Base-by-base conservation (phyloP, 2,113 vertebrate species). In the Crocuta crocuta region DNA sequence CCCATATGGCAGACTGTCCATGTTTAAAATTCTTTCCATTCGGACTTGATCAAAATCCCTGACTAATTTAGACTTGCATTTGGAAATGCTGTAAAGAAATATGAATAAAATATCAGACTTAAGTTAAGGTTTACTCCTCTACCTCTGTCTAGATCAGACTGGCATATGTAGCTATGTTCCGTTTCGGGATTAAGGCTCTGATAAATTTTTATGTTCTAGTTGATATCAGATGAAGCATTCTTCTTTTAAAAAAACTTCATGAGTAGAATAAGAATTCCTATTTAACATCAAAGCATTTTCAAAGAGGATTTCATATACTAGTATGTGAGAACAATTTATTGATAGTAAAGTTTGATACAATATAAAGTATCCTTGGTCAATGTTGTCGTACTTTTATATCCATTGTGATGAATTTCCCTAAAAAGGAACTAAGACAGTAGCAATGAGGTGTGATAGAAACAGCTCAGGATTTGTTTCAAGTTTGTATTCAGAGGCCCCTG, bases 1-100 rank as follows among this genome's bases (percentile, higher is more conserved):
- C 74, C 96, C 96, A 98, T 95, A 94, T 98, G 95, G 91, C 85
- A 96, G 5, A 91, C 10, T 97, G 82, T n/a, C 95, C 65, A 68
- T 21, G 55, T 91, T 97, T 61, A 97, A 98, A 87, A 83, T 96
- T 48, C 93, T 87, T 98, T 90, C 68, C 89, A 86, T 97, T 92
- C 84, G n/a, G 43, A 97, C 94, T 28, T 93, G 71, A 97, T 91
- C 45, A 97, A 96, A 95, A 81, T 86, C 65, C 66, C 92, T 96
- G 58, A 97, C 39, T 95, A 97, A 98, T 97, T 98, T 96, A 74
- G n/a, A 83, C 31, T 94, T 93, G 24, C 55, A 83, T 15, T 74
- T 89, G 24, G 48, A 71, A 97, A 45, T 76, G 35, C 68, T 88
- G 21, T 71, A 93, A 94, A 76, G 58, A 97, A 97, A 94, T 43